Evolutionary conservation across 2,888 invertebrate genomes (phyloP), one percentile per base, ranked within the genome.

Genomic region (Mechanitis mazaeus): DNA sequence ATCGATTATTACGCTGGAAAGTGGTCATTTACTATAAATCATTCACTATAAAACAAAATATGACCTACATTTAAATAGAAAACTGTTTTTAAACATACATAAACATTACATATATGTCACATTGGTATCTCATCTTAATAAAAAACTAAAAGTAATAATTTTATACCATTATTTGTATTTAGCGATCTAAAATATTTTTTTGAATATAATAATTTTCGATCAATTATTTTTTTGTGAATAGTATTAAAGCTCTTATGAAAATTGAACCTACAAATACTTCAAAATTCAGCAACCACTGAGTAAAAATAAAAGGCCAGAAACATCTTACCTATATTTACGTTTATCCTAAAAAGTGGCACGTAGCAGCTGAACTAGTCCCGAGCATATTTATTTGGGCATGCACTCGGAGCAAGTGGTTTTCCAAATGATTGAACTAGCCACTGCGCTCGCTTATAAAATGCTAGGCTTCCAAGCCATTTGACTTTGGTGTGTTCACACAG

Each of bases 351-450:
- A 50, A 50, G 50, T 50, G 50, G 50, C 50, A 50, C 50, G 50
- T 50, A 31, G 50, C 7, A 50, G 31, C 50, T 31, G 50, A 50
- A 59, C 35, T 55, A 60, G 60, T 58, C 42, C 58, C n/a, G 33
- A 55, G 56, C 62, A 57, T 64, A 68, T 68, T 68, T 68, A 68
- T 64, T 66, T 68, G 61, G 64, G 55, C 68, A 67, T 64, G 58
- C 65, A 63, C 68, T 69, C 69, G 69, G 71, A 58, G 59, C 66
- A 60, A 71, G 68, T 66, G 72, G 73, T 75, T 77, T 66, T 77
- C 75, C 77, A 64, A 70, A 65, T 77, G 78, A 77, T 76, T 75
- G 75, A 75, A 70, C 73, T 54, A 66, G 67, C 66, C 55, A 59
- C 67, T 60, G 60, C 60, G 50, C 56, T 47, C 55, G 58, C 59